Evolutionary conservation across 2,113 vertebrate species (phyloP), one percentile per base, ranked within the genome.

Genomic region (Nothoprocta perdicaria): DNA sequence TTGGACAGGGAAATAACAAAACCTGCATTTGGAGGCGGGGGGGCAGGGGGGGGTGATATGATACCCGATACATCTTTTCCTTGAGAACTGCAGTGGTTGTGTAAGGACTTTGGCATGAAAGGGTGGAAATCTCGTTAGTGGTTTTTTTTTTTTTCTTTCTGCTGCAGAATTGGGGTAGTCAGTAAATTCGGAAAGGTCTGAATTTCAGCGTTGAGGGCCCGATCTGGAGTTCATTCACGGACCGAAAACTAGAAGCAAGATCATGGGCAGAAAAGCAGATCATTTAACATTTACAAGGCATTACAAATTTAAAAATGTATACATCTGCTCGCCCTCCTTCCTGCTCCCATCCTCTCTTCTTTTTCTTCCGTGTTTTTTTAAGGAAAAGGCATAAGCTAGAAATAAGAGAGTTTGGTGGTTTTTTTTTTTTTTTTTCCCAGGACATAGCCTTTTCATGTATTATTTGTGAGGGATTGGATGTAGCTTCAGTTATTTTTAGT

Each of bases 81-180:
- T 82, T 86, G 66, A 80, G 71, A 92, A 46, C 86, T 89, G 93
- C 91, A 94, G 88, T 93, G 92, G 66, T 92, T 91, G 89, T 96
- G 14, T 93, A 89, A 90, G 93, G 86, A 91, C 68, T 92, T 94
- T 4, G 68, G 72, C 73, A 63, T 65, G 72, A 80, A 65, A 76
- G 87, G 63, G 65, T 38, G 29, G 74, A 76, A 85, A 53, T 87
- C 50, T 57, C 1, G 22, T 19, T 61, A 57, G 29, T 87, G 1
- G 1, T 57, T 38, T 87, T 86, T 61, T 27, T 50, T 78, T 77
- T 27, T 86, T 61, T 27, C 55, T 78, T 77, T 27, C n/a, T 84
- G 67, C 72, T 90, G 94, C 88, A 81, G 80, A 92, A 83, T 93
- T 94, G 65, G 45, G 21, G 4, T 80, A 53, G 29, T 72, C 71